A percentile compares a stretch with the other conserved stretches of the same genome.
These are phyloP conservation scores for Tauraco hartlaubi DNA, from an alignment of 2,797 vertebrate genomes.

Conservation along the genomic window DNA sequence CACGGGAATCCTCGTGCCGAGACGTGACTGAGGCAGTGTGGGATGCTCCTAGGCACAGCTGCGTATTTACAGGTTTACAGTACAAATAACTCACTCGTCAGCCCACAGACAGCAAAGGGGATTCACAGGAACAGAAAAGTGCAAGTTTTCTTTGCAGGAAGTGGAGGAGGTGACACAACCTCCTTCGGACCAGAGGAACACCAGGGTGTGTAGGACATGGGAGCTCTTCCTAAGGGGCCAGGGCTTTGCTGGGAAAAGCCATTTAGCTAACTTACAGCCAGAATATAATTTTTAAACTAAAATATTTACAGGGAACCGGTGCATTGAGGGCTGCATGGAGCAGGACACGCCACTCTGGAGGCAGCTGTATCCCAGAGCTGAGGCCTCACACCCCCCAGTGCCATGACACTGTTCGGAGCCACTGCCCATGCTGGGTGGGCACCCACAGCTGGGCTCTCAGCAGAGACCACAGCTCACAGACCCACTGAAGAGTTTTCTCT, in stretches of 20 bases:
- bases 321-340: neutral
- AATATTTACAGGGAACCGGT: slow-evolving; percentile 48
- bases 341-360: neutral
- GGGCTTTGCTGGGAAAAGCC: slow-evolving; percentile 41
- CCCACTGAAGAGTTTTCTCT: neutral
- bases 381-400: neutral
- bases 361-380: neutral
- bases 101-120: slow-evolving; percentile 22
- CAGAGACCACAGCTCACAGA: neutral
- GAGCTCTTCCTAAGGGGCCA: neutral
- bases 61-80: slow-evolving; percentile 75
- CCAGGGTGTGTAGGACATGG: neutral
- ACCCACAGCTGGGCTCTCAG: neutral
- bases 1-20: neutral
- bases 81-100: slow-evolving; percentile 44
- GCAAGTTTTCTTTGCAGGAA: slow-evolving; percentile 55
- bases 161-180: slow-evolving; percentile 23
- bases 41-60: slow-evolving; percentile 71
- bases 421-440: neutral
- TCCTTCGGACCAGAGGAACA: slow-evolving; percentile 18
- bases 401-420: neutral
- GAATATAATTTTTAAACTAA: neutral
- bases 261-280: slow-evolving; percentile 46
- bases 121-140: neutral
- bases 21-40: slow-evolving; percentile 40